phyloP scores from a whole-genome alignment of 2,113 vertebrate genomes.

The Chlorodrepanis virens region DNA sequence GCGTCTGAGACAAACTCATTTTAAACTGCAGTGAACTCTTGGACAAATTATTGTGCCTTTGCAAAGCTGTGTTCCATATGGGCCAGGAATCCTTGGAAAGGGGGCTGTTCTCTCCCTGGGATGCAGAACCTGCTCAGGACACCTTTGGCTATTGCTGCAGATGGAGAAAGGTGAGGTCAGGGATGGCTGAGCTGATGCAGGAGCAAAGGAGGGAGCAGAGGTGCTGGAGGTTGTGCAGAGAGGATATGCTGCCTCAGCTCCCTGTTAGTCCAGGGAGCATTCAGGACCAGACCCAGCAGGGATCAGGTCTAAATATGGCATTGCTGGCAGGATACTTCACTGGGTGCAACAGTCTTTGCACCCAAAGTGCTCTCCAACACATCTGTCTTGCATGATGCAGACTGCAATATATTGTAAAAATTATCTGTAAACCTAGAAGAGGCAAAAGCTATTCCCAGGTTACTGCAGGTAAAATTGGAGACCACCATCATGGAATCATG shows the following conservation, averaged over 20 bases:
- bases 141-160: not conserved
- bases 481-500: not conserved
- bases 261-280: no score
- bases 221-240: not conserved
- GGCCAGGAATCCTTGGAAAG: not conserved
- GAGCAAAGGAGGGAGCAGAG: not conserved
- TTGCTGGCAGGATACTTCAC: not conserved
- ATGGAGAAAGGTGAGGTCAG: not conserved
- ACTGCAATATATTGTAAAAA: not conserved
- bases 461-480: not conserved
- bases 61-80: conserved; percentile 32
- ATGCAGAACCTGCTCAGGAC: not conserved
- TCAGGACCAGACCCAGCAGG: not conserved
- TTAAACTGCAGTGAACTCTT: conserved; percentile 16
- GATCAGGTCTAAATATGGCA: not conserved
- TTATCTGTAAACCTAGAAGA: not conserved
- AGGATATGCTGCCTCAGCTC: not conserved
- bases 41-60: conserved; percentile 15
- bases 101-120: not conserved
- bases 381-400: not conserved
- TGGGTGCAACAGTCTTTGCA: not conserved
- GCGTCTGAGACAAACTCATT: conserved; percentile 12
- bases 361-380: not conserved
- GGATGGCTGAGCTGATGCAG: not conserved
- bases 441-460: not conserved